phyloP scores from a whole-genome alignment of 2,113 vertebrate genomes.

The rat (Rattus norvegicus) region GRCr8 NC_086020.1:225753501-225754000 shows the following conservation, averaged over 20 bases:
- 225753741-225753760: background rate
- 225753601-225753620: background rate
- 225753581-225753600: background rate
- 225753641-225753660: background rate
- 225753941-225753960: no score
- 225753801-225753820: background rate
- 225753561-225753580: background rate
- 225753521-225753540: background rate
- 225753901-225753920: no score
- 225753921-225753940: no score
- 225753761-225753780: background rate
- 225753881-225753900: no score
- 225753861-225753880: no score
- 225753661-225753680: slow-evolving; percentile 3
- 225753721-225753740: background rate
- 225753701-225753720: background rate
- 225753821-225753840: background rate
- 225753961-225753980: no score
- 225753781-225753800: background rate
- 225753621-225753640: background rate
- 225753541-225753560: background rate
- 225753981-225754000: no score
- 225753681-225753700: background rate
- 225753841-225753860: no score
- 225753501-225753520: background rate